phyloP scores from a whole-genome alignment of 2,888 invertebrate genomes.

The Drosophila diplacantha region DNA sequence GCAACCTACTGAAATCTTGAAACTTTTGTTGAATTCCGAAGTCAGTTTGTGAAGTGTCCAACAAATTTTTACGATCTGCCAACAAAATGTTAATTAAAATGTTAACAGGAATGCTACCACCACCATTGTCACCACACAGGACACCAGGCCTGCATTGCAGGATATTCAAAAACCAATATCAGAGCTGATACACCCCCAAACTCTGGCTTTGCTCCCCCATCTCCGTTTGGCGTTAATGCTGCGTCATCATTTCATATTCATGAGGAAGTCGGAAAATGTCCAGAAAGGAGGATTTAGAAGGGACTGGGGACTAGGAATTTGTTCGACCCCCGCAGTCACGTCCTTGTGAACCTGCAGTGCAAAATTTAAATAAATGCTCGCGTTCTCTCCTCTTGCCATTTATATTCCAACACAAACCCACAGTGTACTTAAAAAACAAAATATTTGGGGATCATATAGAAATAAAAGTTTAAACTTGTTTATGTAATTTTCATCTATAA shows the following conservation, averaged over 20 bases:
- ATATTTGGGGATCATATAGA: background rate
- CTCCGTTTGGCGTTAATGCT: conserved; percentile 16
- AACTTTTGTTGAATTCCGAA: background rate
- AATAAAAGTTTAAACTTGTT: background rate
- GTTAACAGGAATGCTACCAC: conserved; percentile 26
- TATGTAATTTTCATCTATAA: background rate
- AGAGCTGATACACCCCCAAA: conserved; percentile 47
- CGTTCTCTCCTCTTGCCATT: conserved; percentile 39
- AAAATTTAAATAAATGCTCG: conserved; percentile 63
- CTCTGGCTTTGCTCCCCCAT: background rate
- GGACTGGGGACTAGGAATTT: conserved; percentile 14
- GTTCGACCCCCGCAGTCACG: conserved; percentile 46
- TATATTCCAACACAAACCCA: conserved; percentile 10
- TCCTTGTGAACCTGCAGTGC: conserved; percentile 49
- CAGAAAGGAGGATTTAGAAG: background rate
- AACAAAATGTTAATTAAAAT: conserved; percentile 64
- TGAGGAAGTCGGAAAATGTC: conserved; percentile 44
- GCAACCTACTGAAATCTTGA: no score
- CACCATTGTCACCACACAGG: background rate
- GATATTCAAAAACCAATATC: conserved; percentile 68
- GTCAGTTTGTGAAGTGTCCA: background rate
- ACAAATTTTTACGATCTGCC: conserved; percentile 17
- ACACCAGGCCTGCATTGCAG: conserved; percentile 8
- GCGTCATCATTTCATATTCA: conserved; percentile 62
- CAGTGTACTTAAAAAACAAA: background rate